Evolutionary conservation across 2,888 invertebrate genomes (phyloP), one percentile per base, ranked within the genome.

Genomic region (Ypsolopha scabrella): DNA sequence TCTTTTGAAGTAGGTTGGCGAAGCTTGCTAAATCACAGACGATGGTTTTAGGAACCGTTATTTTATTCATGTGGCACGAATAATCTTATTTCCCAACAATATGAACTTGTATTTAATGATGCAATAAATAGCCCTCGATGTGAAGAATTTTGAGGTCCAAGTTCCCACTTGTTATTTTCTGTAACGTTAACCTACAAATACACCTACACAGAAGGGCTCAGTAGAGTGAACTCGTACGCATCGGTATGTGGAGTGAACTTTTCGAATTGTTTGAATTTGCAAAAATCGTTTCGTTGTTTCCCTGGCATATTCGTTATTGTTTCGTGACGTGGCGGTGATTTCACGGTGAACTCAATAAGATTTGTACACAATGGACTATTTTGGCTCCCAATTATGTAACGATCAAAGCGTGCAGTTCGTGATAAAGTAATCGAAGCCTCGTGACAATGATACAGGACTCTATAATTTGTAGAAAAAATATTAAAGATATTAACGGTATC

Each of bases 261-360:
- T 24, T 24, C 4, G 24, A 24, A 24, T 24, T 4, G 24, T 24
- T 24, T 24, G 24, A 24, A 24, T 24, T 24, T 24, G 24, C 24
- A 24, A 24, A 24, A 24, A 43, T 24, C 13, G 14, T 43, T 43
- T 43, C 43, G 6, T 43, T 13, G 13, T 43, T 43, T 43, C 11
- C 13, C 8, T 43, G 4, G 13, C 24, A 24, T 24, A 24, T 24
- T 24, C 24, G 24, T 24, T 43, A 14, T 14, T 11, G 43, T 43
- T 24, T 10, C 38, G 38, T 24, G 24, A 24, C 24, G 24, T 24
- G 24, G 24, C 24, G 24, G 24, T 68, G 69, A 75, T 76, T 80
- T 79, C 73, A 75, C 69, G 71, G 69, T 68, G 64, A 68, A 70
- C 76, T 72, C 71, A 70, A 69, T 68, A 59, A 68, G 60, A 58